Evolutionary conservation across 2,888 invertebrate species (phyloP).

Genomic region (Linyphia triangularis): DNA sequence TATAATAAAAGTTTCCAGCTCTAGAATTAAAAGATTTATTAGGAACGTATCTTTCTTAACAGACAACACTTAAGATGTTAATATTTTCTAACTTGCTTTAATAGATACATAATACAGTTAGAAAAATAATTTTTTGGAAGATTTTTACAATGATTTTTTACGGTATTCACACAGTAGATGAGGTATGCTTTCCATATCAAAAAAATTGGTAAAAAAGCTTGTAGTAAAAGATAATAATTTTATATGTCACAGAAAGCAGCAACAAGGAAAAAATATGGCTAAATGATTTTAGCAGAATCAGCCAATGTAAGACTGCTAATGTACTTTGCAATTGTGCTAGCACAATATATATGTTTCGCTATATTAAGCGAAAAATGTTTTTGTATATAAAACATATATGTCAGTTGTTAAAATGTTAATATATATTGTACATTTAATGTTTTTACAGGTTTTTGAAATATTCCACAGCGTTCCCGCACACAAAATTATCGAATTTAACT

Average conservation of each 20-base stretch:
- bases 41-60: slow-evolving; percentile 43
- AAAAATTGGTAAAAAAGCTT: slow-evolving; percentile 59
- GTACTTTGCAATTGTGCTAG: slow-evolving; percentile 65
- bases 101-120: slow-evolving; percentile 60
- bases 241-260: slow-evolving; percentile 29
- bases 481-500: no score
- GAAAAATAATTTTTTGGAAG: slow-evolving; percentile 67
- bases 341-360: slow-evolving; percentile 66
- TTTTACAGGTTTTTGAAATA: slow-evolving; percentile 64
- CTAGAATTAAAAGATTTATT: slow-evolving; percentile 54
- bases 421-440: slow-evolving; percentile 57
- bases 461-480: no score
- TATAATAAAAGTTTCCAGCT: slow-evolving; percentile 40
- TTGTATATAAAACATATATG: slow-evolving; percentile 72
- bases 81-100: slow-evolving; percentile 72
- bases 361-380: slow-evolving; percentile 64
- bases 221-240: slow-evolving; percentile 63
- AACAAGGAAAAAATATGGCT: slow-evolving; percentile 16
- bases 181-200: slow-evolving; percentile 66
- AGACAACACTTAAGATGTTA: slow-evolving; percentile 39
- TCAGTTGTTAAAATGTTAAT: slow-evolving; percentile 66
- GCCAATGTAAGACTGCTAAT: slow-evolving; percentile 57
- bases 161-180: slow-evolving; percentile 56
- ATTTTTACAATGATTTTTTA: slow-evolving; percentile 72
- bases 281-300: slow-evolving; percentile 56